Evolutionary conservation across 1,140 invertebrate genomes (phyloP), one percentile per base, ranked within the genome.

Genomic region (Caenorhabditis briggsae): DNA sequence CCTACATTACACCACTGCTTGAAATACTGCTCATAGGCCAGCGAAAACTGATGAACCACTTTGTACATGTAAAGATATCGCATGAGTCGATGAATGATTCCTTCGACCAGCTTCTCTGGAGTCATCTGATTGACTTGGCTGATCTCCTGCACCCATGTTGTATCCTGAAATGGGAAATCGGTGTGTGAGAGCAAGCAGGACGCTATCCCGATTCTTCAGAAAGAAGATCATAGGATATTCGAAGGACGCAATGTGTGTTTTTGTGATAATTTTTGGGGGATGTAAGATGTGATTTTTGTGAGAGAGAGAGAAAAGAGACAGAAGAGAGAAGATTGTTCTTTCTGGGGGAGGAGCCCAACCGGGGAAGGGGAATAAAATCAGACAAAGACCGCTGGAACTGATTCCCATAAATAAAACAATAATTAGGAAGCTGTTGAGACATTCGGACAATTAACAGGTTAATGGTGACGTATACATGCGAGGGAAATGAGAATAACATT

Each of bases 31-130:
- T 86, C 58, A 33, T 89, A 88, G 20, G 70, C 87, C 18, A 20
- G n/a, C 5, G 82, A 50, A 82, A 89, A 88, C 12, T 84, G 48
- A 20, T 55, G n/a, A 23, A 87, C 86, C 16, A 87, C 59, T 46
- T 84, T 74, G 86, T 83, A 87, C 46, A 87, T 87, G 53, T 85
- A 48, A 41, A 55, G 61, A 53, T 84, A 87, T n/a, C 48, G 87
- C 58, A 61, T 56, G 9, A 87, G 50, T 23, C 86, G 58, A 23
- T 87, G 84, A 20, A 78, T 41, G 11, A 87, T 82, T 25, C 25
- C 33, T 78, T 78, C 70, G 33, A 53, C 46, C 3, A 78, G 20
- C n/a, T 78, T 78, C 2, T 78, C 70, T 12, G 70, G 70, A 2
- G 70, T 11, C 18, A 53, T 23, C 50, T 78, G 70, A 78, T 78